phyloP scores from a whole-genome alignment of 2,113 vertebrate genomes.

The Dasyurus viverrinus region DNA sequence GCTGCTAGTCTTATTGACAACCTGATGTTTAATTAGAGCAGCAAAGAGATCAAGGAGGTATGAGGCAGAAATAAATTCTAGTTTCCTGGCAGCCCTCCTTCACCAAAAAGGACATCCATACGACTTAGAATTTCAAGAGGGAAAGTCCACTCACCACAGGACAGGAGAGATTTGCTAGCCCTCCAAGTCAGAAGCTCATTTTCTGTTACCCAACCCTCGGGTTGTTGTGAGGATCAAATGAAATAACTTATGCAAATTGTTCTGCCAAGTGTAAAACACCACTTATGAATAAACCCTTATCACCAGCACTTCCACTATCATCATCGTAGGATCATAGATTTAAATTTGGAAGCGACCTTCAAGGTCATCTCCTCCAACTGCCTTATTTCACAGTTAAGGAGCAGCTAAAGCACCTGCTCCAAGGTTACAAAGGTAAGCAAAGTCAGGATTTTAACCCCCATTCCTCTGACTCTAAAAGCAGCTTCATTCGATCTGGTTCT shows the following conservation, averaged over 20 bases:
- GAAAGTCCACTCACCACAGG: background rate
- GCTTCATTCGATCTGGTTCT: background rate
- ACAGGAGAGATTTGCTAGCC: background rate
- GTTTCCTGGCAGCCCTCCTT: background rate
- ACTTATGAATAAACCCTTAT: background rate
- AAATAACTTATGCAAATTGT: background rate
- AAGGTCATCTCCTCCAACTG: background rate
- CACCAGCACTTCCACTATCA: background rate
- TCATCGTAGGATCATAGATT: background rate
- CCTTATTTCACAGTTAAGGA: background rate
- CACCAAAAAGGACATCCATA: background rate
- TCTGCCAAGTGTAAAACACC: background rate
- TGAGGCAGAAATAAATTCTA: background rate
- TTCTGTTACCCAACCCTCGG: background rate
- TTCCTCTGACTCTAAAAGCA: background rate
- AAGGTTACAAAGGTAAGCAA: background rate
- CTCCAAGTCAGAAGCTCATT: background rate
- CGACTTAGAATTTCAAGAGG: background rate
- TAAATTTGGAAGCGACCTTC: background rate
- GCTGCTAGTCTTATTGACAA: background rate
- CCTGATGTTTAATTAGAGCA: slow-evolving; percentile 3
- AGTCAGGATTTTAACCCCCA: background rate
- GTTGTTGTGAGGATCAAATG: background rate
- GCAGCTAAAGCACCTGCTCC: background rate
- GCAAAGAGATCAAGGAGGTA: background rate